Percentiles rank a stretch among this genome's conserved stretches.
Conservation (phyloP, 2,888 invertebrate species). For the Drosophila anomalata region DNA sequence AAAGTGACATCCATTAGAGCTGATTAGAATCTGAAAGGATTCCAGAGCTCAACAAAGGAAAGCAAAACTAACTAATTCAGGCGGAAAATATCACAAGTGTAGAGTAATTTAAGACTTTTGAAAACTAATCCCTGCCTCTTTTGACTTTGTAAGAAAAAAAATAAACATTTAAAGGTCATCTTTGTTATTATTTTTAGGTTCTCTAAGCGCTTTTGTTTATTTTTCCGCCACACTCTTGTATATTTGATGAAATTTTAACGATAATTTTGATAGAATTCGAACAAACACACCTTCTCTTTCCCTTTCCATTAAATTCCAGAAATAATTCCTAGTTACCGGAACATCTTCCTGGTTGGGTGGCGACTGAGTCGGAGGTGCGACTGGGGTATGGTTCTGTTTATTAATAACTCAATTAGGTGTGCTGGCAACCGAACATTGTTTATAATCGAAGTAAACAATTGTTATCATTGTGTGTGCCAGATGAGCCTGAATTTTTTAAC, state of each 20-base stretch:
- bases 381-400: slow-evolving; percentile 5
- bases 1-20: slow-evolving; percentile 25
- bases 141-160: slow-evolving; percentile 14
- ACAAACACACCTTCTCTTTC: neutral
- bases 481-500: slow-evolving; percentile 13
- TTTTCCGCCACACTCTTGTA: neutral
- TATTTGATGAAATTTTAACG: neutral
- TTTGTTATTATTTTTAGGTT: neutral
- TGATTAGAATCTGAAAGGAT: slow-evolving; percentile 28
- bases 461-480: slow-evolving; percentile 62
- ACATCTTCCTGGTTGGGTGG: neutral
- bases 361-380: slow-evolving; percentile 4
- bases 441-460: slow-evolving; percentile 62
- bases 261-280: neutral
- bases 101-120: slow-evolving; percentile 8
- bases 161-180: slow-evolving; percentile 19
- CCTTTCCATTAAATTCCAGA: too few relatives aligned
- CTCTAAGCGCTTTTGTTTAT: neutral
- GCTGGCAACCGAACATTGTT: slow-evolving; percentile 49
- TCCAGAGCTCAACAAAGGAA: slow-evolving; percentile 10
- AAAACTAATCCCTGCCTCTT: neutral
- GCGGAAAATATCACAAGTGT: slow-evolving; percentile 1
- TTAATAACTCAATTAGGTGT: slow-evolving; percentile 21
- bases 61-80: slow-evolving; percentile 19
- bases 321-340: neutral